A percentile compares a stretch with the other conserved stretches of the same genome.
Conservation (phyloP, 2,888 invertebrate species). For the Mythimna albipuncta region DNA sequence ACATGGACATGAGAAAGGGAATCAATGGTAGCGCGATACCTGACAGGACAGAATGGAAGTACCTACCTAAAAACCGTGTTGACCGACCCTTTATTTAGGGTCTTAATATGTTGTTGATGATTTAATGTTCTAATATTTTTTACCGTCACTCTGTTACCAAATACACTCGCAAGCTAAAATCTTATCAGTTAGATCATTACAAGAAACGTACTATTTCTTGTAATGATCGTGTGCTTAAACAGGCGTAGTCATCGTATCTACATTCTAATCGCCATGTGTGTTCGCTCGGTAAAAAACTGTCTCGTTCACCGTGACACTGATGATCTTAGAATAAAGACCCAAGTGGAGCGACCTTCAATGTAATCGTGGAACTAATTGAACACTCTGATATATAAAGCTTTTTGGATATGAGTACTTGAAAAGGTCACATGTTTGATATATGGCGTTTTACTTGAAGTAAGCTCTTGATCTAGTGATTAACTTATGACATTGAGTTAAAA, state of each 20-base stretch:
- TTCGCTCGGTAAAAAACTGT: conserved; percentile 74
- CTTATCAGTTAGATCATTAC: too few relatives aligned
- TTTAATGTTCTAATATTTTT: conserved; percentile 2
- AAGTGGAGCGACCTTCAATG: conserved; percentile 75
- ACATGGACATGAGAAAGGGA: too few relatives aligned
- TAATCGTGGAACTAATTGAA: conserved; percentile 66
- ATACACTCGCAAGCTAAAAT: conserved; percentile 26
- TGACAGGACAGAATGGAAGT: too few relatives aligned
- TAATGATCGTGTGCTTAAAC: conserved; percentile 32
- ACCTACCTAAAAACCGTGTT: too few relatives aligned
- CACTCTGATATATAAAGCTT: conserved; percentile 56
- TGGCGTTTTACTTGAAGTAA: conserved; percentile 38
- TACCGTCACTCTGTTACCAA: background rate
- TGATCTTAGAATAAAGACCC: conserved; percentile 82
- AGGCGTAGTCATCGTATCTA: conserved; percentile 62
- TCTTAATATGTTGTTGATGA: background rate
- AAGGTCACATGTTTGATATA: conserved; percentile 63
- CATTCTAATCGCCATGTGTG: conserved; percentile 74
- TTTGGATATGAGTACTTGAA: conserved; percentile 55
- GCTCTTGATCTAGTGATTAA: conserved; percentile 38
- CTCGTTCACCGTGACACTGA: conserved; percentile 88
- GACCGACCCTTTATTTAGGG: too few relatives aligned
- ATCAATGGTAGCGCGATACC: too few relatives aligned
- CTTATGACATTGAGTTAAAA: conserved; percentile 35
- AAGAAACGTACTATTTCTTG: conserved; percentile 45